Evolutionary conservation across 2,113 vertebrate genomes (phyloP).

Genomic region (Struthidea cinerea): DNA sequence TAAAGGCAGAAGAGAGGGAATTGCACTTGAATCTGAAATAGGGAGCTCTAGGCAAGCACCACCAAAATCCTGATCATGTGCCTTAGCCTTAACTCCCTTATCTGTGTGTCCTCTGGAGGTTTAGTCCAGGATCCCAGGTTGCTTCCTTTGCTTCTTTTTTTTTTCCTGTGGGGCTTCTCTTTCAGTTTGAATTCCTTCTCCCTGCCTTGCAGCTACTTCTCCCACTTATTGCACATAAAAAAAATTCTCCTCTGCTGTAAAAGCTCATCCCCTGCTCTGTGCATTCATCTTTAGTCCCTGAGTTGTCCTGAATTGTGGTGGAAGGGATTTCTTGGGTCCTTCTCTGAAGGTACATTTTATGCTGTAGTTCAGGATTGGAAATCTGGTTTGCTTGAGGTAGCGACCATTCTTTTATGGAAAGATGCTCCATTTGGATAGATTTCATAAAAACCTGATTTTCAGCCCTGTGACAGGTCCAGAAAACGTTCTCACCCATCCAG

Average conservation of each 20-base stretch:
- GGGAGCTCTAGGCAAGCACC: neutral
- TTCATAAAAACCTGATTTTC: neutral
- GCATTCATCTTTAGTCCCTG: neutral
- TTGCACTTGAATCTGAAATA: neutral
- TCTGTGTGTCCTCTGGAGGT: neutral
- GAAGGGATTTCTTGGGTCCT: neutral
- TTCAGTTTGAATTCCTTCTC: neutral
- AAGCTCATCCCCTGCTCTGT: neutral
- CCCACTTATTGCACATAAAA: fast-evolving
- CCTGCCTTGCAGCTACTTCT: neutral
- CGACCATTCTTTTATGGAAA: neutral
- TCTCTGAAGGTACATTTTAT: neutral
- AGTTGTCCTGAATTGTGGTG: neutral
- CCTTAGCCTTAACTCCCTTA: neutral
- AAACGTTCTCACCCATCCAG: neutral
- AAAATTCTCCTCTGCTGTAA: neutral
- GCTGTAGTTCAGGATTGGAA: neutral
- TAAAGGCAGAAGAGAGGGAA: neutral
- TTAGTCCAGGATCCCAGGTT: neutral
- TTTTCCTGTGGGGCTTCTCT: neutral
- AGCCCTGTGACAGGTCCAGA: neutral
- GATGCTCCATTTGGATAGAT: neutral
- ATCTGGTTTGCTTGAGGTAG: neutral
- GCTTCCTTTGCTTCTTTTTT: neutral
- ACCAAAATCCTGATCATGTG: neutral